Evolutionary conservation across 2,888 invertebrate species (phyloP), one percentile per base, ranked within the genome.

Genomic region (Lucinisca nassula): DNA sequence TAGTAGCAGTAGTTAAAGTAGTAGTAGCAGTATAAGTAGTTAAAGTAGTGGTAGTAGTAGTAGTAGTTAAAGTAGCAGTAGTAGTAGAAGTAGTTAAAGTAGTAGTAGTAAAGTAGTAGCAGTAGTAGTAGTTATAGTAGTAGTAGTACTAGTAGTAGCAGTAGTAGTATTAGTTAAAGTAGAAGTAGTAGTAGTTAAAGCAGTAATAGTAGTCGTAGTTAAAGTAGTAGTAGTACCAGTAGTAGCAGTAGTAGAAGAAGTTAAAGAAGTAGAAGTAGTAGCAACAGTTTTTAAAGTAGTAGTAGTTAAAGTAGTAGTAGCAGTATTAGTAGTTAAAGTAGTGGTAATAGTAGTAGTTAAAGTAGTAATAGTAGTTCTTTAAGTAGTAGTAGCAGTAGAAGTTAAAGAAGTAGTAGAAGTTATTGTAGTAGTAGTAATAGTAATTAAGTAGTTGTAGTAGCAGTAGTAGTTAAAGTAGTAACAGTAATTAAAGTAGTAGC

Each of bases 31-130:
- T 35, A 70, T 61, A 14, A 70, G 79, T 38, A 67, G 79, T 67
- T 38, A 67, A 27, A 70, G 79, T 37, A 58, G 61, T 27, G 21
- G 58, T 58, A 58, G 58, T 58, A 58, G n/a, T n/a, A n/a, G n/a
- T n/a, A n/a, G n/a, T n/a, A n/a, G n/a, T n/a, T n/a, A n/a, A n/a
- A n/a, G n/a, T n/a, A n/a, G n/a, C n/a, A n/a, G n/a, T n/a, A n/a
- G 82, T 82, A 77, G 79, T 79, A 86, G 73, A 74, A 78, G 51
- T 79, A 61, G 72, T 78, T 74, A 67, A 74, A 86, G 76, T 82
- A 58, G 67, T 76, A 61, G 27, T n/a, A n/a, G n/a, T n/a, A n/a
- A n/a, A n/a, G n/a, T n/a, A n/a, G n/a, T n/a, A n/a, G n/a, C n/a
- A n/a, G n/a, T n/a, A n/a, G n/a, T n/a, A n/a, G n/a, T n/a, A n/a